Base-by-base conservation (phyloP, 2,888 invertebrate genomes). In the Syrista parreyssii region DNA sequence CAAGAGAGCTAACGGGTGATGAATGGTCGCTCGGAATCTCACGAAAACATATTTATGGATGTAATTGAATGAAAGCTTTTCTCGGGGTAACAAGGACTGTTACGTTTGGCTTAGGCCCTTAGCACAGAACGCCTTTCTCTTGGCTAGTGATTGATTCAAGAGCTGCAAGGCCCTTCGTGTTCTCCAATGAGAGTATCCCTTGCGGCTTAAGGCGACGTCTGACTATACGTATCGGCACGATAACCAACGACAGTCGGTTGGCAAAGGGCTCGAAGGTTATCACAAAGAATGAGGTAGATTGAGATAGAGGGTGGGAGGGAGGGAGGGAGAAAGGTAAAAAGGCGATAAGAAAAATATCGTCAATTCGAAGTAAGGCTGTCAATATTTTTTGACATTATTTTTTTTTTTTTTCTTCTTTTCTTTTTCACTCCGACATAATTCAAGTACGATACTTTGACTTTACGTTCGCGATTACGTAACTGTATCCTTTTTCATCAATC, bases 21-120 rank as follows among this genome's bases (percentile, higher is more conserved):
- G 85, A 85, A 85, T 85, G 85, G 79, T 78, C 77, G 33, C 72
- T 72, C 71, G 77, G 76, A 77, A 77, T 84, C 79, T 80, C 79
- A 79, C 79, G 79, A 79, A 84, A 84, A 81, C 80, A 79, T 77
- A 78, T 72, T 79, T 72, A 71, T 71, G 32, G 71, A 12, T 33
- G 71, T 71, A 71, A 71, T 71, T 71, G 71, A 31, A 33, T 31
- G 71, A 71, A 71, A 55, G 32, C 71, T 31, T 71, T 71, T 71
- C 71, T 71, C 71, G 3, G 12, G 71, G 71, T 31, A 71, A 71
- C 71, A 71, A 71, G 71, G 71, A 23, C 71, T 32, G 71, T 71
- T 33, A 71, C 71, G 71, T 71, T 23, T 12, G 31, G 55, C 55
- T 55, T 55, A 55, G 55, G 23, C 23, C 15, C 71, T 31, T 32